Conservation (phyloP, 2,113 vertebrate genomes). For the Coryphaenoides rupestris region DNA sequence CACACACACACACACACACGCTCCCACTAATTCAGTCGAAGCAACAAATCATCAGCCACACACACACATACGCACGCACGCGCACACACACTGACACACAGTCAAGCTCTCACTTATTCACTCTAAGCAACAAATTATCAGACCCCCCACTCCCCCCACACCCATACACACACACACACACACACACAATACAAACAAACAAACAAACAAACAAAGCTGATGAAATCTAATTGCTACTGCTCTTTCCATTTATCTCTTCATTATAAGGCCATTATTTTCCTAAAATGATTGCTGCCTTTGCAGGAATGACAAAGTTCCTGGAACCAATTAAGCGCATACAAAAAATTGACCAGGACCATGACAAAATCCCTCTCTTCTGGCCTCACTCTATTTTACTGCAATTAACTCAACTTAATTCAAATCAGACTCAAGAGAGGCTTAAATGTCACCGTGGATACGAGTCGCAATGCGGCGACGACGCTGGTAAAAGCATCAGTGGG, state of each 20-base stretch:
- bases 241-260: no score
- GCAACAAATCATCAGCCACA: no score
- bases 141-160: background rate
- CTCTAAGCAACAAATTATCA: slow-evolving; percentile 9
- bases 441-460: no score
- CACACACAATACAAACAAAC: background rate
- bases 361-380: background rate
- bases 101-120: slow-evolving; percentile 10
- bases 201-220: slow-evolving; percentile 44
- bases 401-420: background rate
- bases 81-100: slow-evolving; percentile 16
- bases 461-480: no score
- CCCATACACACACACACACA: slow-evolving; percentile 12
- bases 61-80: slow-evolving; percentile 2
- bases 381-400: background rate
- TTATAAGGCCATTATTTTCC: no score
- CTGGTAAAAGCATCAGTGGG: background rate
- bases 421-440: no score
- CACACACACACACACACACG: no score
- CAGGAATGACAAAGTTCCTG: no score
- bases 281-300: no score
- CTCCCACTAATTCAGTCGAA: no score
- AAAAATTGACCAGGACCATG: no score
- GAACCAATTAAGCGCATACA: background rate
- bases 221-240: slow-evolving; percentile 49